phyloP scores from a whole-genome alignment of 2,888 invertebrate genomes.

The Drosophila monieri region DNA sequence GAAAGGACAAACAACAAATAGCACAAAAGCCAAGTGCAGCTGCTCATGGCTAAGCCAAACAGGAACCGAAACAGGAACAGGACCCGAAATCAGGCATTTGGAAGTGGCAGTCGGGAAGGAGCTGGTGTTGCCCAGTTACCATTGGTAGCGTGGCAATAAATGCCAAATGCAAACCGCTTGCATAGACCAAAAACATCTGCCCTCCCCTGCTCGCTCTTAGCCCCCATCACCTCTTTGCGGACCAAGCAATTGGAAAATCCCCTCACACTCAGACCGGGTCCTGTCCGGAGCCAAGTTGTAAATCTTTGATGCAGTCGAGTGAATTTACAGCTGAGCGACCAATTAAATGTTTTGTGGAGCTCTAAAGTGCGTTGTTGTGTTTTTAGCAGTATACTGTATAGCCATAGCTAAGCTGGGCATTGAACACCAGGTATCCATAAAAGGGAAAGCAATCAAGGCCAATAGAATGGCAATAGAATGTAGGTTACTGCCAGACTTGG shows the following conservation, averaged over 20 bases:
- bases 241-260: constrained; percentile 51
- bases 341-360: constrained; percentile 59
- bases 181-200: constrained; percentile 68
- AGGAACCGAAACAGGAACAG: constrained; percentile 33
- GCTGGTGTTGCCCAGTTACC: constrained; percentile 15
- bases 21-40: constrained; percentile 67
- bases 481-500: constrained; percentile 15
- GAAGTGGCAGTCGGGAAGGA: not conserved
- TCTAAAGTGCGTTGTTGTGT: constrained; percentile 71
- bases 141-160: constrained; percentile 58
- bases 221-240: not conserved
- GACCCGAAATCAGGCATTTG: constrained; percentile 8
- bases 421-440: constrained; percentile 39
- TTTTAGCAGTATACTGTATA: constrained; percentile 34
- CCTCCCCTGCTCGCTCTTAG: not conserved
- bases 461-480: constrained; percentile 40
- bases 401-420: not conserved
- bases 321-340: constrained; percentile 76
- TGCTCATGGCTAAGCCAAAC: constrained; percentile 65
- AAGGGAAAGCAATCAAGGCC: constrained; percentile 49
- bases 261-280: constrained; percentile 3
- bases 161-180: constrained; percentile 72
- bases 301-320: constrained; percentile 76
- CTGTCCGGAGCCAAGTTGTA: constrained; percentile 56
- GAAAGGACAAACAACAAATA: constrained; percentile 61